Evolutionary conservation across 92 coral and sea anemone species (phyloP).

Genomic region (Plumapathes pennacea): DNA sequence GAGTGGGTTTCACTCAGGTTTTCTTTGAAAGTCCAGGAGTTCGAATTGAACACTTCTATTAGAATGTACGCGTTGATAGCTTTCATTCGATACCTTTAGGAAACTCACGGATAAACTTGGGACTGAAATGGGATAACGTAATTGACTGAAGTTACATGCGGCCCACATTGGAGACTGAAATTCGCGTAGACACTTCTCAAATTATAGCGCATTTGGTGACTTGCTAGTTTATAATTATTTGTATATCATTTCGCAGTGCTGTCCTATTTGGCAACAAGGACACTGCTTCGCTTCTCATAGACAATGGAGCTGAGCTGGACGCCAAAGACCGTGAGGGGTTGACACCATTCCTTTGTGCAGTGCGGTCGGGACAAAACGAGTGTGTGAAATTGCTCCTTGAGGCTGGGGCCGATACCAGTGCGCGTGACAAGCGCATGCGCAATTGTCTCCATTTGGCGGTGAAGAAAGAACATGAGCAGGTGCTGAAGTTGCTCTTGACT

Average conservation of each 20-base stretch:
- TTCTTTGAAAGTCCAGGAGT: too few species aligned
- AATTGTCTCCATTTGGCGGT: slow-evolving; percentile 70
- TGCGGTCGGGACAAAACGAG: slow-evolving; percentile 43
- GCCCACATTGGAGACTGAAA: too few species aligned
- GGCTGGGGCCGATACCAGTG: slow-evolving; percentile 58
- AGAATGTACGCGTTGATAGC: too few species aligned
- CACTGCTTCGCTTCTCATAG: slow-evolving; percentile 32
- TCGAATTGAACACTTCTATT: too few species aligned
- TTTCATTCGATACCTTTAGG: too few species aligned
- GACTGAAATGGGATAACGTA: too few species aligned
- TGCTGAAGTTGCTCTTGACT: slow-evolving; percentile 40
- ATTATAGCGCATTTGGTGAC: not conserved
- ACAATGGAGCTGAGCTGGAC: slow-evolving; percentile 28
- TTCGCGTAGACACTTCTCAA: not conserved
- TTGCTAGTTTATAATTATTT: not conserved
- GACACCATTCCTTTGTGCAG: slow-evolving; percentile 63
- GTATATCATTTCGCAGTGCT: slow-evolving; percentile 40
- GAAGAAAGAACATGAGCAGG: slow-evolving; percentile 33
- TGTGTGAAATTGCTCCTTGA: slow-evolving; percentile 54
- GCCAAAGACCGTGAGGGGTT: slow-evolving; percentile 40
- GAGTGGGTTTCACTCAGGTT: too few species aligned
- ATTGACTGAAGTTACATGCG: too few species aligned
- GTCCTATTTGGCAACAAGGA: slow-evolving; percentile 52
- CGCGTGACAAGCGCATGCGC: slow-evolving; percentile 63
- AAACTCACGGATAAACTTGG: too few species aligned